A percentile compares a stretch with the other conserved stretches of the same genome.
Evolutionary conservation across 2,797 vertebrate genomes (phyloP).

Genomic region (Chanos chanos): DNA sequence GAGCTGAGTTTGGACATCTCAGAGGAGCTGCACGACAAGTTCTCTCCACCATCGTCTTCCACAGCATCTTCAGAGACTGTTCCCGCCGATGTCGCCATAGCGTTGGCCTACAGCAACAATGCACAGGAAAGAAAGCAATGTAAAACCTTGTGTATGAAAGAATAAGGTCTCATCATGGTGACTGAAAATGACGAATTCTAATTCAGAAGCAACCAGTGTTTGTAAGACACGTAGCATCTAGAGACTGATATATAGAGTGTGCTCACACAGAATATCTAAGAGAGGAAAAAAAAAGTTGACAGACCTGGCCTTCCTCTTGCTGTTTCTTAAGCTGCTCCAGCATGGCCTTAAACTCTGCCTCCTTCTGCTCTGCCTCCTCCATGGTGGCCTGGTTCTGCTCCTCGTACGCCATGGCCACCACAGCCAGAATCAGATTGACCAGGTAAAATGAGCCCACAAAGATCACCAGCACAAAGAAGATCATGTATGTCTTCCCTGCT

Average conservation of each 20-base stretch:
- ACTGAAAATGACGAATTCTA: neutral
- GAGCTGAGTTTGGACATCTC: slow-evolving; percentile 89
- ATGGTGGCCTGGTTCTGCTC: slow-evolving; percentile 99
- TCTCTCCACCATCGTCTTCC: slow-evolving; percentile 88
- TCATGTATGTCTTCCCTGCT: slow-evolving; percentile 98
- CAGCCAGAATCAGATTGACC: slow-evolving; percentile 96
- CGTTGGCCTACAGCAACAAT: slow-evolving; percentile 73
- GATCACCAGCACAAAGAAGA: slow-evolving; percentile 98
- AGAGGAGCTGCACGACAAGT: slow-evolving; percentile 90
- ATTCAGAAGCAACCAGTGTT: neutral
- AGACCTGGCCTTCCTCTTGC: slow-evolving; percentile 91
- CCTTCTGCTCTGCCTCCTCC: slow-evolving; percentile 92
- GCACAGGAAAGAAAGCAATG: neutral
- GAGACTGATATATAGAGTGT: neutral
- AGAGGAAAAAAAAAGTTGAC: neutral
- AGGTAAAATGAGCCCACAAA: slow-evolving; percentile 98
- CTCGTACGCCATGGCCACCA: slow-evolving; percentile 98
- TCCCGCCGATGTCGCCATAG: slow-evolving; percentile 94
- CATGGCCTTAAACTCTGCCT: slow-evolving; percentile 96
- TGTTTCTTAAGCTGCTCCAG: slow-evolving; percentile 92
- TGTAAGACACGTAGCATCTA: slow-evolving; percentile 42
- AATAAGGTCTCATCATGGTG: neutral
- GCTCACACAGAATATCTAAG: neutral
- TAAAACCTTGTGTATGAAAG: too few species aligned
- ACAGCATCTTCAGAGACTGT: slow-evolving; percentile 94